phyloP scores from a whole-genome alignment of 2,113 vertebrate genomes.

The Xenopus laevis region DNA sequence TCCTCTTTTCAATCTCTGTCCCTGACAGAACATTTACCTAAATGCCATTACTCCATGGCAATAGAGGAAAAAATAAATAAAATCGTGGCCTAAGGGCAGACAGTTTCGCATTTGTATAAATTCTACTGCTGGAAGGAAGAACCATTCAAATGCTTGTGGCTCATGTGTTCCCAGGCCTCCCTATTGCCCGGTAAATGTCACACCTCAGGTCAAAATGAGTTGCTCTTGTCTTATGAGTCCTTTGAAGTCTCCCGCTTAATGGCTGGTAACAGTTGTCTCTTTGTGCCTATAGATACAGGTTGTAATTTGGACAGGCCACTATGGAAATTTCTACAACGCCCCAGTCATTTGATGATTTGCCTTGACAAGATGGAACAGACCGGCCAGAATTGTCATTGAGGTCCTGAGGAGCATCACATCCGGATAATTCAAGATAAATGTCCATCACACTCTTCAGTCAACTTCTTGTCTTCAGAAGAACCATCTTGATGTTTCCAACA shows the following conservation, averaged over 20 bases:
- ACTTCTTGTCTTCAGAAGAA: too few relatives aligned
- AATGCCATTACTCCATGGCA: constrained; percentile 4
- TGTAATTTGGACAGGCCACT: neutral
- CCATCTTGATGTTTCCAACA: too few relatives aligned
- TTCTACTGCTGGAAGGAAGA: neutral
- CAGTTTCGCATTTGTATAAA: constrained; percentile 49
- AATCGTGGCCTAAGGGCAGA: constrained; percentile 1
- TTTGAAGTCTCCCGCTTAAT: constrained; percentile 51
- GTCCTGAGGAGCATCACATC: too few relatives aligned
- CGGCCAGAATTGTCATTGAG: too few relatives aligned
- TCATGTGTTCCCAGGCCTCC: constrained; percentile 30
- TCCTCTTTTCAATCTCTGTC: neutral
- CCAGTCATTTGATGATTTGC: too few relatives aligned
- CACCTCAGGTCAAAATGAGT: constrained; percentile 20
- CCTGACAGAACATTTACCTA: neutral
- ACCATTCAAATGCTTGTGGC: neutral
- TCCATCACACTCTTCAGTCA: too few relatives aligned
- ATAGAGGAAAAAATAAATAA: neutral
- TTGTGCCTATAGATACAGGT: neutral
- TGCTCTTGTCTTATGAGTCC: constrained; percentile 1
- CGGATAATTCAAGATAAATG: too few relatives aligned
- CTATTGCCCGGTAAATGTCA: constrained; percentile 38
- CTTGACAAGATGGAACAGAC: too few relatives aligned
- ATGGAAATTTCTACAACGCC: neutral
- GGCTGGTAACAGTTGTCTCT: neutral